These are phyloP conservation scores for Drosophila pruinosa DNA, from an alignment of 1,140 invertebrate genomes.

Conservation along the genomic window DNA sequence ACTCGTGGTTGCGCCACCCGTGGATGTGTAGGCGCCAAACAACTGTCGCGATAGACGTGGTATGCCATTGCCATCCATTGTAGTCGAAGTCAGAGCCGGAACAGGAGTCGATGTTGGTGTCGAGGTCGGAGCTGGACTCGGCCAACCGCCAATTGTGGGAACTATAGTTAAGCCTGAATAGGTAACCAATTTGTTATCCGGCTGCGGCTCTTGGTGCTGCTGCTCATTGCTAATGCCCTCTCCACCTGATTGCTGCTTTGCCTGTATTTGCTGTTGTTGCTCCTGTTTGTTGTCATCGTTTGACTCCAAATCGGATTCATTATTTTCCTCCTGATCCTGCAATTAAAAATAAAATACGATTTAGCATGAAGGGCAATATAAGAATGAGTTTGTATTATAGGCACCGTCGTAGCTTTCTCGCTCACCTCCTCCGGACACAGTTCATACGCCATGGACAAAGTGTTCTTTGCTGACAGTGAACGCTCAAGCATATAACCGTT, in stretches of 20 bases:
- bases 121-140: constrained; percentile 32
- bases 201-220: constrained; percentile 10
- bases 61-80: constrained; percentile 50
- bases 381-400: constrained; percentile 5
- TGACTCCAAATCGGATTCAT: constrained; percentile 78
- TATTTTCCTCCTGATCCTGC: constrained; percentile 79
- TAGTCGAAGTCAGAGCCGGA: neutral
- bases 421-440: constrained; percentile 91
- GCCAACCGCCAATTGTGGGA: constrained; percentile 57
- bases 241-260: constrained; percentile 15
- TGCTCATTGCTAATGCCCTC: neutral
- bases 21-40: constrained; percentile 46
- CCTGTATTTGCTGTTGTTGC: constrained; percentile 24
- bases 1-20: constrained; percentile 2
- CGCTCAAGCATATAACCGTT: constrained; percentile 97
- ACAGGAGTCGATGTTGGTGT: constrained; percentile 15
- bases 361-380: neutral
- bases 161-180: constrained; percentile 24
- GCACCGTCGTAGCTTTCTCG: constrained; percentile 60
- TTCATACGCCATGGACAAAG: constrained; percentile 92
- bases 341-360: neutral
- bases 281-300: constrained; percentile 71
- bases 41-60: constrained; percentile 59
- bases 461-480: constrained; percentile 95
- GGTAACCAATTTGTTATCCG: constrained; percentile 46